phyloP scores from a whole-genome alignment of 2,113 vertebrate species.

The Cephalopholis sonnerati region DNA sequence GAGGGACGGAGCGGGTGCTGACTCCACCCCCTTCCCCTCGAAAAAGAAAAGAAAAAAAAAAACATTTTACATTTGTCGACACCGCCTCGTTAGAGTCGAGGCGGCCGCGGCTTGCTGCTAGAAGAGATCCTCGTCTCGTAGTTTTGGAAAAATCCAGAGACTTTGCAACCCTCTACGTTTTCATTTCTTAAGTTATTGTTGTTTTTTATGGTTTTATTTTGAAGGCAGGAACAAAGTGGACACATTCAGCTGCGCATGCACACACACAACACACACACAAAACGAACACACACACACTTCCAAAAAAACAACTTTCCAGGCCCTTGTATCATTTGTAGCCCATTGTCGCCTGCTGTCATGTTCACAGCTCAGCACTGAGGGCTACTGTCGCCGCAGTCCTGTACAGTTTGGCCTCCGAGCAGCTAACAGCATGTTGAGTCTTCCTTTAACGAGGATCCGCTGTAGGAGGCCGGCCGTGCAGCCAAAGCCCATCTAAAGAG shows the following conservation, averaged over 20 bases:
- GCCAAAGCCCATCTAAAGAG: conserved; percentile 42
- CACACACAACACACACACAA: conserved; percentile 16
- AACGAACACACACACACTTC: conserved; percentile 20
- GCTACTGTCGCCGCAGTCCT: conserved; percentile 23
- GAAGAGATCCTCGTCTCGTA: conserved; percentile 72
- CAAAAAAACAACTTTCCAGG: conserved; percentile 10
- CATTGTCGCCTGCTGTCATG: conserved; percentile 48
- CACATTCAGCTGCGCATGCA: conserved; percentile 25
- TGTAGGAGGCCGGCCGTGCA: conserved; percentile 25
- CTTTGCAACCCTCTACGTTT: conserved; percentile 41
- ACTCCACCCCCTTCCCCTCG: conserved; percentile 6
- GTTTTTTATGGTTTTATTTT: conserved; percentile 58
- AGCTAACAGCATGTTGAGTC: conserved; percentile 42
- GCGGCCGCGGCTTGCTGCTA: conserved; percentile 79
- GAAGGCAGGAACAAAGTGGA: conserved; percentile 63
- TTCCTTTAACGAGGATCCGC: conserved; percentile 50
- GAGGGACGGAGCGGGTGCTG: conserved; percentile 24
- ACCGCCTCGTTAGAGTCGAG: conserved; percentile 63
- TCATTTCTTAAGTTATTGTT: conserved; percentile 72
- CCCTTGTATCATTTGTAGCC: conserved; percentile 21
- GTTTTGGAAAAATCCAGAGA: conserved; percentile 64
- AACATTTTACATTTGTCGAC: conserved; percentile 70
- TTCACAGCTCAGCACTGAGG: conserved; percentile 44
- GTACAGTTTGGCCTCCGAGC: conserved; percentile 42
- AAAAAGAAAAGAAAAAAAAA: neutral